Percentiles rank a stretch among this genome's conserved stretches.
Evolutionary conservation across 2,113 vertebrate species (phyloP).

Genomic region (Varanus salvator): DNA sequence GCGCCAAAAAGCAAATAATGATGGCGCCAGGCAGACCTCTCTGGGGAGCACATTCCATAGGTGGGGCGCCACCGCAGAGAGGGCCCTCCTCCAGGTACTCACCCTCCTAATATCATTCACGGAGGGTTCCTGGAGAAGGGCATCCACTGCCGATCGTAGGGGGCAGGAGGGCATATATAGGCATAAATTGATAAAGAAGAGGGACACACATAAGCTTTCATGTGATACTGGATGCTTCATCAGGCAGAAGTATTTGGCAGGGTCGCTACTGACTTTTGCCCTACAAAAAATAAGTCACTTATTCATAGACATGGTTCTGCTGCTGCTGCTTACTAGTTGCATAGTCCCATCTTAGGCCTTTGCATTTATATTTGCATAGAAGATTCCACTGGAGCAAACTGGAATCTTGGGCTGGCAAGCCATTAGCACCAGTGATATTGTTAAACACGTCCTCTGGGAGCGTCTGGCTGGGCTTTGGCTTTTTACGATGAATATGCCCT

Average conservation of each 20-base stretch:
- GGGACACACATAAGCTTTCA: background rate
- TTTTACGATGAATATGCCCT: slow-evolving; percentile 40
- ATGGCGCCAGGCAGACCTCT: too few relatives aligned
- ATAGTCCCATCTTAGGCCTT: slow-evolving; percentile 17
- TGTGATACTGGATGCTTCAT: slow-evolving; percentile 4
- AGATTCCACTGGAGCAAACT: background rate
- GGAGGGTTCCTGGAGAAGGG: too few relatives aligned
- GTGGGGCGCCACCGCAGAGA: too few relatives aligned
- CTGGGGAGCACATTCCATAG: too few relatives aligned
- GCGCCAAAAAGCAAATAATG: too few relatives aligned
- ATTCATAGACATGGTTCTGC: slow-evolving; percentile 19
- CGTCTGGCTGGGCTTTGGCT: slow-evolving; percentile 42
- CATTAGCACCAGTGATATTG: background rate
- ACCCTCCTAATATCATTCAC: too few relatives aligned
- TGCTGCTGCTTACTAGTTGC: slow-evolving; percentile 30
- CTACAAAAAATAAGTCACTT: background rate
- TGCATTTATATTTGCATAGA: too few relatives aligned
- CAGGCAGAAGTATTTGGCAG: slow-evolving; percentile 14
- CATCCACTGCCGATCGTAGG: too few relatives aligned
- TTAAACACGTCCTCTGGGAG: slow-evolving; percentile 29
- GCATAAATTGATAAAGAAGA: background rate
- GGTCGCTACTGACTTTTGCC: background rate
- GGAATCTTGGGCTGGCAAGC: background rate
- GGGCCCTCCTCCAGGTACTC: too few relatives aligned
- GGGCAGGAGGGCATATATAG: too few relatives aligned